Evolutionary conservation across 2,113 vertebrate genomes (phyloP).

Genomic region (Dolichotis patagonum): DNA sequence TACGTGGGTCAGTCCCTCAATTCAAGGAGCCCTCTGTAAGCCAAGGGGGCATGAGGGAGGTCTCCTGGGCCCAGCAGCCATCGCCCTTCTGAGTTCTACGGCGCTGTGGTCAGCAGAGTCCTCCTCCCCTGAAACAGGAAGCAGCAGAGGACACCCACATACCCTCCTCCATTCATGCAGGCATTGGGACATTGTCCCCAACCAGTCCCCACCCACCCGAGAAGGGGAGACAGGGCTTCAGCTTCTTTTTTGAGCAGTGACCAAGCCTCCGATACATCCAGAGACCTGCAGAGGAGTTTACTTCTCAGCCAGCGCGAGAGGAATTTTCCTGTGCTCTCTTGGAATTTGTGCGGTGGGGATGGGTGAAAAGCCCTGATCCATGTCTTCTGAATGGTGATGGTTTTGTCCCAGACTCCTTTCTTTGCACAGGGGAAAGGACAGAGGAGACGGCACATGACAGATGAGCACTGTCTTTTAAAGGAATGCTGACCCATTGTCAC

Average conservation of each 20-base stretch:
- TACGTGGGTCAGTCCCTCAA: background rate
- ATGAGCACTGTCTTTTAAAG: constrained; percentile 64
- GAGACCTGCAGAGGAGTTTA: background rate
- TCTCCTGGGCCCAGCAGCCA: too few species aligned
- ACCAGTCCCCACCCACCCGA: background rate
- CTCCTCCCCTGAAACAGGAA: background rate
- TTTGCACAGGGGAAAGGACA: background rate
- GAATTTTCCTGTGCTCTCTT: background rate
- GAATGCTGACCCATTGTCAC: background rate
- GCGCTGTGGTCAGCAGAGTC: rapidly evolving
- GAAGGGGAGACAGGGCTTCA: background rate
- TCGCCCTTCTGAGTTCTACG: background rate
- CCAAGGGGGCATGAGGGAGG: background rate
- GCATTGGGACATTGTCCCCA: background rate
- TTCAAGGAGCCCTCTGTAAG: background rate
- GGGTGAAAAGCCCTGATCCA: background rate
- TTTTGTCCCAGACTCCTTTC: background rate
- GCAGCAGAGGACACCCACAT: background rate
- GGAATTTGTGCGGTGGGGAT: background rate
- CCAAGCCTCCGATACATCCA: background rate
- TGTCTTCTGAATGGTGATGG: background rate
- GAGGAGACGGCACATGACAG: constrained; percentile 40
- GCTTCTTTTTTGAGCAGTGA: background rate
- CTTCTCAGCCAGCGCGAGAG: background rate
- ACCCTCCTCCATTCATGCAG: background rate